A percentile compares a stretch with the other conserved stretches of the same genome.
These are phyloP conservation scores for Aegithalos caudatus DNA, from an alignment of 2,113 vertebrate genomes.

Conservation along the genomic window DNA sequence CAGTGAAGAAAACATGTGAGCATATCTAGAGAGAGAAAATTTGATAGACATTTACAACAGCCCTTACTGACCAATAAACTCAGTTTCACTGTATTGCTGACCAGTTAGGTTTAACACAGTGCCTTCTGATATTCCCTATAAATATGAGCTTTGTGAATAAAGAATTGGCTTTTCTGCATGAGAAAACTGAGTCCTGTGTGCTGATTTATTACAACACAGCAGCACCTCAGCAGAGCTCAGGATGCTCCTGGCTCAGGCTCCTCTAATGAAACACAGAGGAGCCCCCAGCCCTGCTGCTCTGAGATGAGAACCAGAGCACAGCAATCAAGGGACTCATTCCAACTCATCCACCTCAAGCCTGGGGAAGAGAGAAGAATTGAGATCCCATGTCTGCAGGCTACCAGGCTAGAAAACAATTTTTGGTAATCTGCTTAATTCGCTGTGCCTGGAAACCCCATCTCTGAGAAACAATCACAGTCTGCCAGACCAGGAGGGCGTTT, in stretches of 20 bases:
- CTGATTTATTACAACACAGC: not conserved
- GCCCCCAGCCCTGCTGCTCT: not conserved
- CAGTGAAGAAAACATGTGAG: not conserved
- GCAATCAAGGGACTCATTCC: not conserved
- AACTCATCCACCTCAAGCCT: not conserved
- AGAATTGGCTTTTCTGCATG: not conserved
- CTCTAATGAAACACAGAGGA: not conserved
- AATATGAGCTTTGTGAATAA: not conserved
- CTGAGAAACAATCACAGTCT: not conserved
- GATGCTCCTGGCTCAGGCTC: not conserved
- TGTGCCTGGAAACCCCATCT: not conserved
- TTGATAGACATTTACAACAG: not conserved
- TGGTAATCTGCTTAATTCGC: not conserved
- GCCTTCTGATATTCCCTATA: not conserved
- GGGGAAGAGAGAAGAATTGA: not conserved
- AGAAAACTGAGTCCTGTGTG: not conserved
- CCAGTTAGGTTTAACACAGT: not conserved
- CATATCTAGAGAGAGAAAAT: not conserved
- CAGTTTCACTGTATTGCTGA: not conserved
- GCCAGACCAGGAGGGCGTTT: accelerated
- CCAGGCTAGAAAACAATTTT: not conserved
- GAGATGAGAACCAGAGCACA: not conserved
- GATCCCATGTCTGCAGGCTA: not conserved
- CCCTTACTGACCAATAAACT: not conserved
- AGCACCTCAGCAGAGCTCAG: not conserved